Percentiles rank a stretch among this genome's conserved stretches.
These are phyloP conservation scores for Anolis sagrei DNA, from an alignment of 2,113 vertebrate genomes.

Conservation along the genomic window DNA sequence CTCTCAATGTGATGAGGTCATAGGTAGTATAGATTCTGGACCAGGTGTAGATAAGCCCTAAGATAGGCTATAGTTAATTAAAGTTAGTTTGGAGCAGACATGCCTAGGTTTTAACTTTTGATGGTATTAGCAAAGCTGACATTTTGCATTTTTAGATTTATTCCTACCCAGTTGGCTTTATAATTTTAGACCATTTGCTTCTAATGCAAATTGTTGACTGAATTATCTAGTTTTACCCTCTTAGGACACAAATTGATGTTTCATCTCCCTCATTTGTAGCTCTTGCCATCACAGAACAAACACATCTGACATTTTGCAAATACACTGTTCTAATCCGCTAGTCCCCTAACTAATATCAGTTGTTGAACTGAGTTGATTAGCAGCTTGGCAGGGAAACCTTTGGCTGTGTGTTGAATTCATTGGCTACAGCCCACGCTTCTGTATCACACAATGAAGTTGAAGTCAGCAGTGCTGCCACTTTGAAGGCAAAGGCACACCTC, in stretches of 20 bases:
- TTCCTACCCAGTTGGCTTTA: conserved; percentile 9
- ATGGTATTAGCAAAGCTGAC: background rate
- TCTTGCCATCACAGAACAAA: conserved; percentile 57
- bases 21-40: no score
- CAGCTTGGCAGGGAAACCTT: conserved; percentile 43
- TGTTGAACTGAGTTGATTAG: conserved; percentile 66
- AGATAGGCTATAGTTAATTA: background rate
- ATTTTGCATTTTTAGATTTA: conserved; percentile 11
- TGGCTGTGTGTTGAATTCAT: conserved; percentile 55
- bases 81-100: background rate
- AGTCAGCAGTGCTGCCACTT: conserved; percentile 46
- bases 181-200: conserved; percentile 17
- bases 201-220: background rate
- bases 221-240: conserved; percentile 34
- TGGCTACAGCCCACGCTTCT: background rate
- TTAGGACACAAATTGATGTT: conserved; percentile 47
- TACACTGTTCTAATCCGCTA: conserved; percentile 44
- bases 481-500: conserved; percentile 2
- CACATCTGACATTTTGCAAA: conserved; percentile 63
- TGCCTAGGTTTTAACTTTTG: background rate
- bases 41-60: no score
- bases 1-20: no score
- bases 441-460: conserved; percentile 24
- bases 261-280: conserved; percentile 45
- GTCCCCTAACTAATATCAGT: conserved; percentile 53